A percentile compares a stretch with the other conserved stretches of the same genome.
These are phyloP conservation scores for Hylaeus volcanicus DNA, from an alignment of 1,140 invertebrate species.

Conservation along the genomic window DNA sequence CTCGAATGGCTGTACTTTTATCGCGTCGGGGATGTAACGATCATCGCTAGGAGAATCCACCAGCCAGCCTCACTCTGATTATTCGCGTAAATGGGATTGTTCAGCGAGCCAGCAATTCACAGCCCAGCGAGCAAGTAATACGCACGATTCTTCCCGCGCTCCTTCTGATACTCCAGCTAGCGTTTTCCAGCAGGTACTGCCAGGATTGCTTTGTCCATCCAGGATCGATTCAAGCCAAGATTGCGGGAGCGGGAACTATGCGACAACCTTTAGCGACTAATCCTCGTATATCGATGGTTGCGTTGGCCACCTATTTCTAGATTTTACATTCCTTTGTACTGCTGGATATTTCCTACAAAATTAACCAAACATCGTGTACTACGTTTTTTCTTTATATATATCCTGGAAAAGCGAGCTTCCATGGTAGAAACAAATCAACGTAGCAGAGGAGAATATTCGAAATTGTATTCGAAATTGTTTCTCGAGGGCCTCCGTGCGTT, in stretches of 20 bases:
- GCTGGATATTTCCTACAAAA: too few species aligned
- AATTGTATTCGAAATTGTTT: neutral
- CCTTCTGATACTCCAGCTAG: neutral
- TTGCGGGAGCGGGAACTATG: neutral
- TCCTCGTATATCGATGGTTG: too few species aligned
- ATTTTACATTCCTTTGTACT: too few species aligned
- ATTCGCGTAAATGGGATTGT: slow-evolving; percentile 44
- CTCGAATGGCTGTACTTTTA: neutral
- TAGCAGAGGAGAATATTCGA: neutral
- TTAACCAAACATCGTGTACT: too few species aligned
- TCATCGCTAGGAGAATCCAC: neutral
- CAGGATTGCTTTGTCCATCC: neutral
- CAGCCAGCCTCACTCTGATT: slow-evolving; percentile 16
- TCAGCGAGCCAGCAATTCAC: slow-evolving; percentile 45
- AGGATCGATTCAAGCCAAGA: slow-evolving; percentile 19
- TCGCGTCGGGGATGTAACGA: neutral
- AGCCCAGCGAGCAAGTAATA: slow-evolving; percentile 40
- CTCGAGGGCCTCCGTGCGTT: neutral
- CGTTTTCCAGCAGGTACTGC: neutral
- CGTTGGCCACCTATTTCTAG: too few species aligned
- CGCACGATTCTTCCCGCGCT: slow-evolving; percentile 20
- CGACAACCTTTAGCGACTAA: neutral
- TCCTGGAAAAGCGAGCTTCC: too few species aligned
- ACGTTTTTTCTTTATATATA: too few species aligned
- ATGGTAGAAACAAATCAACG: too few species aligned